Evolutionary conservation across 2,113 vertebrate species (phyloP).

Genomic region (Corythornis madagascariensis): DNA sequence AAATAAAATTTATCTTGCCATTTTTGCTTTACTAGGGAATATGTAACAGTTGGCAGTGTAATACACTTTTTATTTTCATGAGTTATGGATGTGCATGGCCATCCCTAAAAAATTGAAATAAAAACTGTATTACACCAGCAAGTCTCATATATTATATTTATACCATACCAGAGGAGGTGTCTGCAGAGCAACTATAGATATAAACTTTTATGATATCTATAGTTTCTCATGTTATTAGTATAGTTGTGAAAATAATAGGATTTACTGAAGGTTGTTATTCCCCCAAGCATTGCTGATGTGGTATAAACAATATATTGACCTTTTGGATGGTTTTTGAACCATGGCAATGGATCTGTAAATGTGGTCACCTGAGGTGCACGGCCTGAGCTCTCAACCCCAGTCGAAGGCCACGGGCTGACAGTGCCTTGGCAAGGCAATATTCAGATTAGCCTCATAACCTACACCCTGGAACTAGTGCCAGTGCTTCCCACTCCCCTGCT

Average conservation of each 20-base stretch:
- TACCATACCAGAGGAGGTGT: constrained; percentile 75
- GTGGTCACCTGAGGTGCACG: background rate
- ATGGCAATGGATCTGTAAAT: constrained; percentile 30
- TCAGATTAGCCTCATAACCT: background rate
- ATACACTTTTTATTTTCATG: constrained; percentile 78
- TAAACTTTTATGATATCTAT: constrained; percentile 78
- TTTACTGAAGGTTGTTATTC: constrained; percentile 72
- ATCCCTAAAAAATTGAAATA: constrained; percentile 77
- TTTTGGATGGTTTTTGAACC: constrained; percentile 37
- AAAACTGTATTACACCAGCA: constrained; percentile 74
- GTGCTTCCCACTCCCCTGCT: background rate
- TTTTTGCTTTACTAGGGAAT: constrained; percentile 76
- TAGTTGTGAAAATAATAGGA: constrained; percentile 76
- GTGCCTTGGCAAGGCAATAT: background rate
- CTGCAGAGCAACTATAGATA: constrained; percentile 75
- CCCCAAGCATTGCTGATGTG: constrained; percentile 60
- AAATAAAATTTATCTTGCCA: constrained; percentile 75
- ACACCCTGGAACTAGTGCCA: background rate
- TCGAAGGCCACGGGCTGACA: background rate
- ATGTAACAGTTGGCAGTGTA: constrained; percentile 76
- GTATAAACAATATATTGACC: constrained; percentile 69
- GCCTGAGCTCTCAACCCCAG: background rate
- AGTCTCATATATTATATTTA: constrained; percentile 78
- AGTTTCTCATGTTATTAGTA: constrained; percentile 77
- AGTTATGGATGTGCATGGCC: constrained; percentile 75